Base-by-base conservation (phyloP, 2,888 invertebrate genomes). In the Rotaria sp. region DNA sequence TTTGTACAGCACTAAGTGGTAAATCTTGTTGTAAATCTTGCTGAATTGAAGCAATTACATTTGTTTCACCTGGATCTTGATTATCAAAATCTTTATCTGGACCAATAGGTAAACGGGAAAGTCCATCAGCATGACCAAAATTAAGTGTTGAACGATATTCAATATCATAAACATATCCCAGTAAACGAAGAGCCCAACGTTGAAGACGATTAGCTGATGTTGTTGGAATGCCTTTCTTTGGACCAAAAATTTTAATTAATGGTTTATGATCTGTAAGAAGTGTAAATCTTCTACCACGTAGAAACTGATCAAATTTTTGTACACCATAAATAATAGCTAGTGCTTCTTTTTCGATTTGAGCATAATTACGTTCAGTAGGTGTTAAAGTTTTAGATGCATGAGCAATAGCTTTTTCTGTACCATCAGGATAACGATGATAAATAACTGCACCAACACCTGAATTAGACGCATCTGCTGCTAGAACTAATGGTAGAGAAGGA, bases 191-290 rank as follows among this genome's bases (percentile, higher is more conserved):
- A 11, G 88, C 88, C 89, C 89, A 90, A 55, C 89, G 57, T 85
- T 89, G 89, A 30, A 90, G 88, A 30, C 89, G 87, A 26, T 88
- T 88, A 30, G 90, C 89, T 15, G 89, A 88, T 85, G 89, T 87
- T 21, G 88, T 86, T 30, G 89, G 89, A 21, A 90, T 87, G 18
- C 88, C 88, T 84, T 74, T 88, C 89, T 89, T 57, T 26, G 57
- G n/a, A 10, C 89, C 88, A 84, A 92, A 90, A 59, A 92, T 90
- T 13, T 88, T 86, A 13, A 88, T 90, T 10, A 92, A 87, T 0
- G 92, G 91, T 87, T 90, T 89, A 87, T 91, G 90, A 87, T 91
- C 91, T 0, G 91, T 91, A 15, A 89, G 75, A 26, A 92, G 88
- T 2, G 90, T 90, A 88, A 92, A 92, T n/a, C 89, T 88, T 26